phyloP scores from a whole-genome alignment of 2,797 vertebrate species.

The Anas acuta region DNA sequence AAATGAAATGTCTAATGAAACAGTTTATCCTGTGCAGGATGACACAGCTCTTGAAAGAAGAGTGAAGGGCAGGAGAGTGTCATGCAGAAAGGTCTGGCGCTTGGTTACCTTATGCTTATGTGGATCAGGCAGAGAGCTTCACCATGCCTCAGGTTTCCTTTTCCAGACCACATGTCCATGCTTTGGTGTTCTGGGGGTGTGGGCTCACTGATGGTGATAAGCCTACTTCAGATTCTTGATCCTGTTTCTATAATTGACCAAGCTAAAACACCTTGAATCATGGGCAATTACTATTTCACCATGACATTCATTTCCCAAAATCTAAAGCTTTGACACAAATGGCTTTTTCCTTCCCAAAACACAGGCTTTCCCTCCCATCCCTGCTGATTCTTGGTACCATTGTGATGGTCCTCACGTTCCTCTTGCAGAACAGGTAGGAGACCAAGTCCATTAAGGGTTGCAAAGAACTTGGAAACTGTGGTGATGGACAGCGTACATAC shows the following conservation, averaged over 20 bases:
- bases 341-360: neutral
- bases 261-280: neutral
- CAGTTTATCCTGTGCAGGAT: neutral
- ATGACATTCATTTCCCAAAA: neutral
- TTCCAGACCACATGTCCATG: no score
- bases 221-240: neutral
- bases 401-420: fast-evolving
- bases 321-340: neutral
- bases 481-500: neutral
- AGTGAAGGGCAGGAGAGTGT: neutral
- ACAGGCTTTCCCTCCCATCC: fast-evolving
- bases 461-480: neutral
- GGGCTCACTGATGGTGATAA: neutral
- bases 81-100: neutral
- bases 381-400: fast-evolving
- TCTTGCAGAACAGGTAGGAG: neutral
- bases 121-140: neutral
- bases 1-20: neutral
- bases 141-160: neutral
- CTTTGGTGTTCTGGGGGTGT: neutral
- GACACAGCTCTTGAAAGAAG: neutral
- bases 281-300: no score
- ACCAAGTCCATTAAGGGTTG: no score
- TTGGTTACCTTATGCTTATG: neutral
- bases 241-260: neutral